Evolutionary conservation across 2,888 invertebrate genomes (phyloP).

Genomic region (Tetragnatha montana): DNA sequence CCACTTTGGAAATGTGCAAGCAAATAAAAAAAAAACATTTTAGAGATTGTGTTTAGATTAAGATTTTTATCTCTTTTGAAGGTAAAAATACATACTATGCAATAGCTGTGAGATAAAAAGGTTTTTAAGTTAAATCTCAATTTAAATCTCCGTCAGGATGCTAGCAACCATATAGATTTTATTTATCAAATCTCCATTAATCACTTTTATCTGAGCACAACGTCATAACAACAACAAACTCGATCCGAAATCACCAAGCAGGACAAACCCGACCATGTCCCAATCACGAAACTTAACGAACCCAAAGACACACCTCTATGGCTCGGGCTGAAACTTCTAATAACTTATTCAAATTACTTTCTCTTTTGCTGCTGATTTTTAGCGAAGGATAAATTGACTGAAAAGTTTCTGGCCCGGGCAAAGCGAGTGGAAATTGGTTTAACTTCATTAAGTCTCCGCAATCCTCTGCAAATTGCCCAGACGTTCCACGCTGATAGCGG

Average conservation of each 20-base stretch:
- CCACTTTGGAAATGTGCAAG: no score
- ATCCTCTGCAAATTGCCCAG: conserved; percentile 12
- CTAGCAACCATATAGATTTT: no score
- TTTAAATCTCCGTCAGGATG: no score
- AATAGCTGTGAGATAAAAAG: no score
- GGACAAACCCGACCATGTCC: not conserved
- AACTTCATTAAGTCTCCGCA: conserved; percentile 13
- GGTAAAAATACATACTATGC: no score
- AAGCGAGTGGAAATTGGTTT: conserved; percentile 15
- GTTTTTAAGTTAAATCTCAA: no score
- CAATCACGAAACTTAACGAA: not conserved
- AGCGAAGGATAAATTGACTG: not conserved
- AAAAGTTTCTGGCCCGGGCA: not conserved
- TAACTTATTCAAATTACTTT: conserved; percentile 45
- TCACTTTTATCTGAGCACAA: not conserved
- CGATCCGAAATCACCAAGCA: not conserved
- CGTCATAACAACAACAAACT: not conserved
- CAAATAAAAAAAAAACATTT: no score
- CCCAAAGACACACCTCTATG: conserved; percentile 5
- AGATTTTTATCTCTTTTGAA: no score
- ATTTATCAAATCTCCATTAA: not conserved
- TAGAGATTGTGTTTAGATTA: no score
- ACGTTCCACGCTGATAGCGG: not conserved
- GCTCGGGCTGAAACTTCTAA: conserved; percentile 3
- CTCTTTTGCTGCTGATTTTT: not conserved